These are phyloP conservation scores for Rhombomys opimus DNA, from an alignment of 2,113 vertebrate species.

Conservation along the genomic window DNA sequence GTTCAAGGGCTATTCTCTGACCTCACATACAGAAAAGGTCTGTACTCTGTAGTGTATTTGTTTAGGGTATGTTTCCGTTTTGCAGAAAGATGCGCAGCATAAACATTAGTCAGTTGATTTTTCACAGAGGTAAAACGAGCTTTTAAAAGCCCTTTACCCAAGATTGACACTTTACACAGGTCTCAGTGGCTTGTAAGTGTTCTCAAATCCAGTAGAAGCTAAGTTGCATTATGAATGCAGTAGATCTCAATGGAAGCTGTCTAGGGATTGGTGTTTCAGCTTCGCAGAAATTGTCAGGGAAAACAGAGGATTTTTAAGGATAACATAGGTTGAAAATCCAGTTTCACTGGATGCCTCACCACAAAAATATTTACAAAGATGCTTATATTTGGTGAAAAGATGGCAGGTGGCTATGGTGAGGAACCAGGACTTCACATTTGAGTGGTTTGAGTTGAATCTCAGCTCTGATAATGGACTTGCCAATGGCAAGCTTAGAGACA, in stretches of 20 bases:
- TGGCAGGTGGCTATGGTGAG: not conserved
- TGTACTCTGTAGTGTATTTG: conserved; percentile 75
- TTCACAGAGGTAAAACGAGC: conserved; percentile 74
- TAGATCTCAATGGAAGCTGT: not conserved
- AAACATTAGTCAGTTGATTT: conserved; percentile 79
- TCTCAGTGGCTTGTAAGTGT: conserved; percentile 64
- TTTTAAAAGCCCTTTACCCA: conserved; percentile 76
- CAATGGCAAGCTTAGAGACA: too few relatives aligned
- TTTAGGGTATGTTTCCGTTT: conserved; percentile 78
- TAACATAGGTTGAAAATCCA: not conserved
- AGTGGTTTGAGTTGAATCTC: not conserved
- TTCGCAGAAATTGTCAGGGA: not conserved
- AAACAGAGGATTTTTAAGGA: not conserved
- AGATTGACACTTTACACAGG: conserved; percentile 58
- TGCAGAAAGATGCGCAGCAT: conserved; percentile 65
- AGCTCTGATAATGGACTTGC: not conserved
- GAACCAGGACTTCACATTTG: not conserved
- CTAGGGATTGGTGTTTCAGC: conserved; percentile 54
- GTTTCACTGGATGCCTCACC: not conserved
- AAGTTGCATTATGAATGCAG: conserved; percentile 24
- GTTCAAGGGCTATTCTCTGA: conserved; percentile 65
- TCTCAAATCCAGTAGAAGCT: conserved; percentile 37
- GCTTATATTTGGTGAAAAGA: not conserved
- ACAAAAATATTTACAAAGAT: not conserved
- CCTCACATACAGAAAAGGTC: conserved; percentile 56